phyloP scores from a whole-genome alignment of 2,113 vertebrate species.

The Trinectes maculatus region DNA sequence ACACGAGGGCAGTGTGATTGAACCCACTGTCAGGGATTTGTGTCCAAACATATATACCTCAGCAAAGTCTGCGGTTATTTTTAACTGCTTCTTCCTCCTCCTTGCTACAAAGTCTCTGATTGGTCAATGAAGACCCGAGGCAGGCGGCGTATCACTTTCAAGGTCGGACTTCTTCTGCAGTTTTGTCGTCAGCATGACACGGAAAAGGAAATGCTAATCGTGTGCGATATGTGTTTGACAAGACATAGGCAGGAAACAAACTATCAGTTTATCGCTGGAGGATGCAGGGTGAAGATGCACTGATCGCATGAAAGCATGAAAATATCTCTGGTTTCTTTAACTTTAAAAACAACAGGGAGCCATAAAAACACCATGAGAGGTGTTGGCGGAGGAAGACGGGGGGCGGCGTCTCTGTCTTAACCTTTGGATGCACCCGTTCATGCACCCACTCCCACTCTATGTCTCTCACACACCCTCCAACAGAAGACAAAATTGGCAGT shows the following conservation, averaged over 20 bases:
- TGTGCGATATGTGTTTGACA: too few species aligned
- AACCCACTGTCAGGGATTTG: too few species aligned
- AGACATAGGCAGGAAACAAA: background rate
- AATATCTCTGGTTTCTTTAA: too few species aligned
- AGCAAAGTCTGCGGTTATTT: conserved; percentile 12
- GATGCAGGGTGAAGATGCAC: too few species aligned
- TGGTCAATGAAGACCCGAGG: background rate
- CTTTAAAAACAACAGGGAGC: conserved; percentile 7
- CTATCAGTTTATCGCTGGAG: background rate
- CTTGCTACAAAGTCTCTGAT: conserved; percentile 2
- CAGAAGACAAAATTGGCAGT: conserved; percentile 56
- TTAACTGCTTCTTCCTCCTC: background rate
- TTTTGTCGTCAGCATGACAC: background rate
- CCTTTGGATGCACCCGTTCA: conserved; percentile 34
- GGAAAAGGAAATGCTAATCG: background rate
- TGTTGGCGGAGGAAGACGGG: conserved; percentile 11
- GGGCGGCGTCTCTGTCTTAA: conserved; percentile 50
- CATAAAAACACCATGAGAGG: conserved; percentile 13
- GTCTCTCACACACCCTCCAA: background rate
- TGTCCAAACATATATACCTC: too few species aligned
- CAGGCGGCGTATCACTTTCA: conserved; percentile 7
- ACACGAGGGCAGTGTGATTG: too few species aligned
- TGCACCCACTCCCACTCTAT: background rate
- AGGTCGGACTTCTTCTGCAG: background rate
- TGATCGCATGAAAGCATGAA: too few species aligned